These are phyloP conservation scores for Cyclargus thomasi DNA, from an alignment of 1,140 invertebrate genomes.

Conservation along the genomic window DNA sequence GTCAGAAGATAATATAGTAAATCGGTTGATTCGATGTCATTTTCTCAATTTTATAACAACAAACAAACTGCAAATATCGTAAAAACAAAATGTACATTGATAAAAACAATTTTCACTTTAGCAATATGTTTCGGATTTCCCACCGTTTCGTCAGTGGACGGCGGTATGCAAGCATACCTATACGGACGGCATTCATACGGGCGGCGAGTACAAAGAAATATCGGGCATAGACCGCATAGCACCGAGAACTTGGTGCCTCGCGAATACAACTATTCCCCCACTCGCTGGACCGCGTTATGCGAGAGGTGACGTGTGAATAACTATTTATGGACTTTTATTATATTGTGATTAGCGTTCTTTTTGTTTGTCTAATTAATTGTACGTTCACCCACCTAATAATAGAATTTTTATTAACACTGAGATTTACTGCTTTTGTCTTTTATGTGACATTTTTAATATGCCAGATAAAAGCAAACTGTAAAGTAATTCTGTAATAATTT, in stretches of 20 bases:
- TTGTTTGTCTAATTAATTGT: not conserved
- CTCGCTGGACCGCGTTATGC: constrained; percentile 50
- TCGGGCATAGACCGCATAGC: constrained; percentile 56
- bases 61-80: too few species aligned
- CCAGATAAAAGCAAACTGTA: too few species aligned
- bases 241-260: constrained; percentile 48
- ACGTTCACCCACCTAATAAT: too few species aligned
- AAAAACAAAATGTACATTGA: not conserved
- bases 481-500: too few species aligned
- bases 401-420: too few species aligned
- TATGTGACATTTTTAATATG: too few species aligned
- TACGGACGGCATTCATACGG: constrained; percentile 46
- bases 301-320: constrained; percentile 22
- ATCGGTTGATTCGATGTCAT: too few species aligned
- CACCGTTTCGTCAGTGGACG: constrained; percentile 38
- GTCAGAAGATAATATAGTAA: too few species aligned
- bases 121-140: constrained; percentile 35
- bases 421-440: too few species aligned
- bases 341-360: not conserved
- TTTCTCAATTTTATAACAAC: too few species aligned
- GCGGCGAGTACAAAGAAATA: constrained; percentile 59
- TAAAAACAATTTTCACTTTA: constrained; percentile 20
- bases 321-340: constrained; percentile 17
- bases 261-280: constrained; percentile 60
- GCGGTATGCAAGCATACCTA: constrained; percentile 38